Evolutionary conservation across 2,888 invertebrate genomes (phyloP), one percentile per base, ranked within the genome.

Genomic region (Buathra laborator): DNA sequence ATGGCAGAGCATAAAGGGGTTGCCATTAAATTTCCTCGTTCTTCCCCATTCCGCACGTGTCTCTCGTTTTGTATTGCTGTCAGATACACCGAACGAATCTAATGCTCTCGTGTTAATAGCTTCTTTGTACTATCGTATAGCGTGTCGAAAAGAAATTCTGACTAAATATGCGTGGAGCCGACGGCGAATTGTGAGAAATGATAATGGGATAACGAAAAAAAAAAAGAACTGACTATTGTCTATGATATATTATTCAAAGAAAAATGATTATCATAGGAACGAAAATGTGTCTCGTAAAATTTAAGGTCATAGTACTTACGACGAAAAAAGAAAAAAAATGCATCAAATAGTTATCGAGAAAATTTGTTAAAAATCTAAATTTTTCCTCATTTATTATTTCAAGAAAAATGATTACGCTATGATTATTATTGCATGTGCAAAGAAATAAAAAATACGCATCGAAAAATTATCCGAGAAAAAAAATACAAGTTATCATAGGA

Each of bases 101-200:
- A 62, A 72, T 72, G 44, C 16, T 44, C 59, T 72, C 43, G 71
- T 56, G 43, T 29, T 72, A 59, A 72, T 72, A 43, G 44, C 72
- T 46, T 59, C 12, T 44, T 19, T 14, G 29, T 44, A 56, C 7
- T 46, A 59, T 37, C 24, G n/a, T 24, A 37, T 44, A 29, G 59
- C 56, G 44, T 59, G 66, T 66, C 66, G 16, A 66, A 66, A 66
- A 14, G 66, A 43, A 66, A 66, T 66, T 16, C n/a, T 3, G 3
- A 56, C 19, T 6, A 10, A 29, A 37, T 19, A 19, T n/a, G n/a
- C 37, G 43, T 16, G 43, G 66, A 9, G 7, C 2, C 2, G 12
- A 16, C 10, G n/a, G 19, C 66, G 66, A n/a, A 43, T n/a, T 10
- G 7, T 29, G n/a, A 29, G n/a, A 37, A 29, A 62, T 29, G 32